These are phyloP conservation scores for Geotrupes spiniger DNA, from an alignment of 2,888 invertebrate species.

Conservation along the genomic window DNA sequence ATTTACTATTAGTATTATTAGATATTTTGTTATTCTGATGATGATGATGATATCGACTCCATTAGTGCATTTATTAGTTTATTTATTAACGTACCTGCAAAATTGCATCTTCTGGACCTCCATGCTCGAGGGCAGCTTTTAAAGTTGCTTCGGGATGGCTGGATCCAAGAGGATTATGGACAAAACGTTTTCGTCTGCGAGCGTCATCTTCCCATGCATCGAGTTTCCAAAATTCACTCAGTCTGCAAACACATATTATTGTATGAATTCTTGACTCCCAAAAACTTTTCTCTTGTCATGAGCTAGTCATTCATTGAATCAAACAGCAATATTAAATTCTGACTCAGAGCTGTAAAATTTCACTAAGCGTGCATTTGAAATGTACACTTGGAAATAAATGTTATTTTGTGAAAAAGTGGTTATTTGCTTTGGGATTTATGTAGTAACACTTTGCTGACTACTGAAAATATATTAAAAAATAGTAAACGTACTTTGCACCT, in stretches of 20 bases:
- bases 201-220: slow-evolving; percentile 99
- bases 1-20: too few species aligned
- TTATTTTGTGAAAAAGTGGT: too few species aligned
- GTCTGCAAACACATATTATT: slow-evolving; percentile 29
- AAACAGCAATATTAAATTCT: too few species aligned
- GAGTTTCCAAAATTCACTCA: slow-evolving; percentile 82
- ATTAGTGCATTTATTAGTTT: too few species aligned
- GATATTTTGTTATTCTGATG: too few species aligned
- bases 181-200: slow-evolving; percentile 87
- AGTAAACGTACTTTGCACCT: slow-evolving; percentile 50
- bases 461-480: too few species aligned
- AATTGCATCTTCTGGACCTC: slow-evolving; percentile 89
- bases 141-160: slow-evolving; percentile 87
- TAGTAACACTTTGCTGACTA: too few species aligned
- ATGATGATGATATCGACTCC: too few species aligned
- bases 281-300: too few species aligned
- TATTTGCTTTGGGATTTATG: not conserved
- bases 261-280: not conserved
- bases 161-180: slow-evolving; percentile 93
- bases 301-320: too few species aligned
- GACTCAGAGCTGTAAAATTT: too few species aligned
- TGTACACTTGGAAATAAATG: too few species aligned
- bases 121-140: slow-evolving; percentile 78
- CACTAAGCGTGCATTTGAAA: slow-evolving; percentile 8
- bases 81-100: slow-evolving; percentile 61